Conservation (phyloP, 2,113 vertebrate genomes). For the Genyomyrus donnyi region DNA sequence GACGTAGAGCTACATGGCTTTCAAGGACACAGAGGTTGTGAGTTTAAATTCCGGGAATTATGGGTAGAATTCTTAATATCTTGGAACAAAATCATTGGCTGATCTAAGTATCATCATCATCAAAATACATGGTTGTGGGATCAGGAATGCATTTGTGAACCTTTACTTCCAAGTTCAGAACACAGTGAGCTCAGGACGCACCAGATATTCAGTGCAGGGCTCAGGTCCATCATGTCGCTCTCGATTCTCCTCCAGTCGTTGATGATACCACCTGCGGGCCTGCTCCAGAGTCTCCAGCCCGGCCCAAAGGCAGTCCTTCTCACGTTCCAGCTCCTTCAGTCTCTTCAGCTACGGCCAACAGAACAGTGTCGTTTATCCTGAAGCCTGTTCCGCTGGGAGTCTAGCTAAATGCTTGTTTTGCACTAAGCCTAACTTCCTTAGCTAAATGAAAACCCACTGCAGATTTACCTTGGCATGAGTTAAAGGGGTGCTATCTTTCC, state of each 20-base stretch:
- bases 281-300: constrained; percentile 58
- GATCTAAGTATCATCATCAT: not conserved
- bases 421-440: not conserved
- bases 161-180: not conserved
- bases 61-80: not conserved
- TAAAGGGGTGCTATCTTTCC: not conserved
- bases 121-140: not conserved
- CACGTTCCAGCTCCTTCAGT: constrained; percentile 54
- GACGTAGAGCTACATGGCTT: not conserved
- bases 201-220: not conserved
- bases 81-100: not conserved
- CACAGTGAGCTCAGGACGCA: not conserved
- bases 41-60: not conserved
- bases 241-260: constrained; percentile 43
- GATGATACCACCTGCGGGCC: constrained; percentile 53
- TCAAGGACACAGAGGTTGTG: not conserved
- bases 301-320: constrained; percentile 59
- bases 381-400: not conserved
- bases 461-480: not conserved
- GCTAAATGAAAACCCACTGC: not conserved
- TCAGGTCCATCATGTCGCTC: constrained; percentile 13
- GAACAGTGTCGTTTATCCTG: not conserved
- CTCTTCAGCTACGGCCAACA: constrained; percentile 48
- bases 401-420: not conserved
- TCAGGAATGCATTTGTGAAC: not conserved